Evolutionary conservation across 2,888 invertebrate genomes (phyloP), one percentile per base, ranked within the genome.

Genomic region (Fragum sueziense): DNA sequence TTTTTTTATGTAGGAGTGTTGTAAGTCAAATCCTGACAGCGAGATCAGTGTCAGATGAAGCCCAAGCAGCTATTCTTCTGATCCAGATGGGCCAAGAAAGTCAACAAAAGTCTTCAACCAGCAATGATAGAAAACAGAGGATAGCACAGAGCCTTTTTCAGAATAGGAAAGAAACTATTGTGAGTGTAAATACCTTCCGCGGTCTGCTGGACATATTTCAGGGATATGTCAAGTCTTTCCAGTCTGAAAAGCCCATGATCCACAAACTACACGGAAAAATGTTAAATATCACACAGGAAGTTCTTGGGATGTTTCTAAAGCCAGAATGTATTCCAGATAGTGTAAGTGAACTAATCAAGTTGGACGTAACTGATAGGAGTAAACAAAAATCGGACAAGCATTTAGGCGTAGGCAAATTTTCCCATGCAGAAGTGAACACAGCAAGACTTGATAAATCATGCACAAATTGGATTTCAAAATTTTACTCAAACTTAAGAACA

Each of bases 11-110:
- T n/a, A n/a, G n/a, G n/a, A n/a, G n/a, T n/a, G n/a, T n/a, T n/a
- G n/a, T n/a, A n/a, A n/a, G n/a, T n/a, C n/a, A n/a, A n/a, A n/a
- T n/a, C n/a, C n/a, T n/a, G n/a, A n/a, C n/a, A n/a, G n/a, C n/a
- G n/a, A n/a, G n/a, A n/a, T n/a, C n/a, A n/a, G n/a, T 71, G 37
- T 76, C 76, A 29, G 76, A 76, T 25, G 71, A 70, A 54, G 76
- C 76, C n/a, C 76, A 71, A 33, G 76, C 76, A 20, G 65, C 71
- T 14, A 72, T 76, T 22, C 67, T 47, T 1, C 68, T 76, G 17
- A 47, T 71, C 14, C 71, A 76, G 29, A 25, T 76, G 47, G 20
- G 54, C 17, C 76, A 76, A 27, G 70, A 62, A 51, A 27, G 65
- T 14, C 76, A 76, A 47, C 70, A 71, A 51, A 71, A 76, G 47